Base-by-base conservation (phyloP, 2,797 vertebrate genomes). In the Tachyglossus aculeatus region DNA sequence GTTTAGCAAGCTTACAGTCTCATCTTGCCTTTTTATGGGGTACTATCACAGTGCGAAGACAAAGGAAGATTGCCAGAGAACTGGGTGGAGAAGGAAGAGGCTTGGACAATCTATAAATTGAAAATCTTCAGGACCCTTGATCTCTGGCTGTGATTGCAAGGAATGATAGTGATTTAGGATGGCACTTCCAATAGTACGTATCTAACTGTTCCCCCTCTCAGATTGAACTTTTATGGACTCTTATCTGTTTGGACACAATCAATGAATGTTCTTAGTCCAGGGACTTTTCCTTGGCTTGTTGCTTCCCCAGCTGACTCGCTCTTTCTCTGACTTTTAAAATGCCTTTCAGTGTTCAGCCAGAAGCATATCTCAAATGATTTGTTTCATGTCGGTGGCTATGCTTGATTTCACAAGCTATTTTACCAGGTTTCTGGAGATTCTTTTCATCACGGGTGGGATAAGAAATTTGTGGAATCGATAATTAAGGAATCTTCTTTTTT, bases 391-490 rank as follows among this genome's bases (percentile, higher is more conserved):
- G 52, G 33, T 51, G 50, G 41, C 54, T 64, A 39, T 40, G 39
- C 19, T 39, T 43, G 39, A 29, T 34, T 70, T 63, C 45, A 51
- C n/a, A 39, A 64, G 41, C 43, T 54, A 19, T 47, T 65, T 66
- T 66, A 66, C 54, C 50, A 66, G 43, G 43, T 56, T 39, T 61
- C 51, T 41, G 44, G 27, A 54, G 31, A 25, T 39, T 44, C 33
- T 54, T 48, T 67, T 66, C 66, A 57, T 55, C 66, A 51, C 47
- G 48, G 41, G 50, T 37, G 38, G 21, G 33, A 41, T 59, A 40
- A 48, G 44, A 24, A 48, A 66, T 61, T 45, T 61, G 44, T 38
- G 61, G 70, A 45, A 77, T 24, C 44, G 43, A 44, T 33, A 71
- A 61, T 77, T 55, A 61, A n/a, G 61, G 22, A 29, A 41, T 51